Evolutionary conservation across 37 sponge, comb jelly and placozoan species (phyloP).

Genomic region (Halichondria panicea): DNA sequence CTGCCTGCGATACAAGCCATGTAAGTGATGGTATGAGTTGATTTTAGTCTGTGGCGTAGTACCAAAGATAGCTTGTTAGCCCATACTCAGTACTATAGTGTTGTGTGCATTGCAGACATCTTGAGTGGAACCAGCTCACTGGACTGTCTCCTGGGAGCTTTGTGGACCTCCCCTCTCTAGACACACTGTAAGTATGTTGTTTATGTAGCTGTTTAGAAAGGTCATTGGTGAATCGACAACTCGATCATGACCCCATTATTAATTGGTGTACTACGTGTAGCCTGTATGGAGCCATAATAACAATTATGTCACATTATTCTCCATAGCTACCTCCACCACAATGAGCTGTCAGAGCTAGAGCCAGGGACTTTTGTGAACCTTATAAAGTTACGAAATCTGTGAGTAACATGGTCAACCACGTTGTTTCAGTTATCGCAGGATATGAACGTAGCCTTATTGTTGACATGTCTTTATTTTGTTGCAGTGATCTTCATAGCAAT

Average conservation of each 20-base stretch:
- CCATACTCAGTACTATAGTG: background rate
- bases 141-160: background rate
- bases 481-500: constrained; percentile 12
- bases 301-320: no score
- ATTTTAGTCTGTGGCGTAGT: background rate
- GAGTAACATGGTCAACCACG: no score
- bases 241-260: no score
- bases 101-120: constrained; percentile 5
- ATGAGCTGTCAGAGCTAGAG: constrained; percentile 2
- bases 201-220: no score
- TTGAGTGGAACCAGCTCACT: constrained; percentile 18
- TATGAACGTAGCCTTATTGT: background rate
- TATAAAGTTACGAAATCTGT: constrained; percentile 9
- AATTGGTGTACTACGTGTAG: no score
- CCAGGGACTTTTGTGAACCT: constrained; percentile 14
- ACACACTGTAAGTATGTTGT: constrained; percentile 27
- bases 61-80: background rate
- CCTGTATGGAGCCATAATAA: no score
- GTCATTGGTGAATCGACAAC: background rate
- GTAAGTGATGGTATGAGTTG: constrained; percentile 1
- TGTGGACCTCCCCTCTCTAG: background rate
- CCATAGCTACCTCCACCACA: constrained; percentile 16
- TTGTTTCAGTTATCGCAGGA: no score
- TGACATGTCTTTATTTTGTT: background rate
- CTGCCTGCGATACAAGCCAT: constrained; percentile 3